Percentiles rank a stretch among this genome's conserved stretches.
phyloP scores from a whole-genome alignment of 2,113 vertebrate species.

The Microcebus griseorufus region DNA sequence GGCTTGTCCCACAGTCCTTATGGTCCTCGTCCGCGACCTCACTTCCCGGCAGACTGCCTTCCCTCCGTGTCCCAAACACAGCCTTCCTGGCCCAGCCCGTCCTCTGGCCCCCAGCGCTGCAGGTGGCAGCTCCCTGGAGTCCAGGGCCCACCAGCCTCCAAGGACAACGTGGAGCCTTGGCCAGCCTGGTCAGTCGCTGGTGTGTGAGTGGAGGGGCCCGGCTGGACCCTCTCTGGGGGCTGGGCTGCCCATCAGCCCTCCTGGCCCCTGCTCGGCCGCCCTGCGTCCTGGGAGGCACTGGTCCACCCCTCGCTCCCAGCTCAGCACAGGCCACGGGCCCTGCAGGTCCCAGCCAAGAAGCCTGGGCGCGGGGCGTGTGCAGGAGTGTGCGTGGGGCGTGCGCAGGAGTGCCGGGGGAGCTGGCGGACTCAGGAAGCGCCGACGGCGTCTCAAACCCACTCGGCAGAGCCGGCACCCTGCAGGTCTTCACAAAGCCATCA shows the following conservation, averaged over 20 bases:
- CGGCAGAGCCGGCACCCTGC: fast-evolving
- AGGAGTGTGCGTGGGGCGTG: not conserved
- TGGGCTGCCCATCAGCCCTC: too few relatives aligned
- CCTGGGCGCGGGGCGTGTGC: fast-evolving
- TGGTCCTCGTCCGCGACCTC: not conserved
- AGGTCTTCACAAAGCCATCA: fast-evolving
- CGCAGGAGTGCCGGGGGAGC: fast-evolving
- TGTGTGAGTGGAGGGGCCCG: fast-evolving
- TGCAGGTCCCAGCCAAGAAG: not conserved
- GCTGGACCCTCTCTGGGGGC: not conserved
- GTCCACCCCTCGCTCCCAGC: not conserved
- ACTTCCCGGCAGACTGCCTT: not conserved
- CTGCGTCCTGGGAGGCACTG: too few relatives aligned
- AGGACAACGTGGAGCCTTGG: not conserved
- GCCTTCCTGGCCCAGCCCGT: not conserved
- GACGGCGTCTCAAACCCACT: fast-evolving
- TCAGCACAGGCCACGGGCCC: too few relatives aligned
- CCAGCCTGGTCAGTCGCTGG: not conserved
- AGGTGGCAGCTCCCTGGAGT: not conserved
- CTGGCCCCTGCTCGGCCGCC: not conserved
- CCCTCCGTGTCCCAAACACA: not conserved
- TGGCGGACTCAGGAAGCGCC: not conserved
- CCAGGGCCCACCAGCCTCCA: not conserved
- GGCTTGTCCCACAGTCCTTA: fast-evolving
- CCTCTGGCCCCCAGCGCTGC: not conserved